Conservation (phyloP, 1,140 invertebrate genomes). For the Aphis gossypii region DNA sequence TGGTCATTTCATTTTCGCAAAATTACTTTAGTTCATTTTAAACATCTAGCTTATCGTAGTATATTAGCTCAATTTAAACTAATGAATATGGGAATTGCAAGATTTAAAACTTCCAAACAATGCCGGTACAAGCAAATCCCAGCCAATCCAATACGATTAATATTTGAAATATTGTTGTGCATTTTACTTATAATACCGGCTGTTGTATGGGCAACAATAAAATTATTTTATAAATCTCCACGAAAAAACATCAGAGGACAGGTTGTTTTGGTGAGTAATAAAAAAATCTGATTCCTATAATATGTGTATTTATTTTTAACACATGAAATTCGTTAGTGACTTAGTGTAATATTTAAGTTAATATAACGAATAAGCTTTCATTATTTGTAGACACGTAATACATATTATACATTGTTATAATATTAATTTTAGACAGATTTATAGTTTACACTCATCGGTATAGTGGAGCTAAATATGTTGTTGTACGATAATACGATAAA, state of each 20-base stretch:
- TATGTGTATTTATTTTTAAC: not conserved
- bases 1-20: not conserved
- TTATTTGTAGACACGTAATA: not conserved
- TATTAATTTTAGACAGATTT: not conserved
- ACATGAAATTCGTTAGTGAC: not conserved
- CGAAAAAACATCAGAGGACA: conserved; percentile 33
- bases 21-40: conserved; percentile 5
- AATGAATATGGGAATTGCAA: not conserved
- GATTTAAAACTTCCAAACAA: not conserved
- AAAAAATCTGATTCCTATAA: not conserved
- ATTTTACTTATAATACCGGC: conserved; percentile 29
- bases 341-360: not conserved
- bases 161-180: conserved; percentile 39
- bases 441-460: not conserved
- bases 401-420: not conserved
- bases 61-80: not conserved
- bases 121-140: not conserved
- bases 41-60: not conserved
- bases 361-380: not conserved
- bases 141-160: conserved; percentile 18
- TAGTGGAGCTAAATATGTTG: not conserved
- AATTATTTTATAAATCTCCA: not conserved
- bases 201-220: not conserved
- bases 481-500: not conserved
- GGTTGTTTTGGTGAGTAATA: conserved; percentile 37